A percentile compares a stretch with the other conserved stretches of the same genome.
These are phyloP conservation scores for Drosophila lini DNA, from an alignment of 1,140 invertebrate genomes.

Conservation along the genomic window DNA sequence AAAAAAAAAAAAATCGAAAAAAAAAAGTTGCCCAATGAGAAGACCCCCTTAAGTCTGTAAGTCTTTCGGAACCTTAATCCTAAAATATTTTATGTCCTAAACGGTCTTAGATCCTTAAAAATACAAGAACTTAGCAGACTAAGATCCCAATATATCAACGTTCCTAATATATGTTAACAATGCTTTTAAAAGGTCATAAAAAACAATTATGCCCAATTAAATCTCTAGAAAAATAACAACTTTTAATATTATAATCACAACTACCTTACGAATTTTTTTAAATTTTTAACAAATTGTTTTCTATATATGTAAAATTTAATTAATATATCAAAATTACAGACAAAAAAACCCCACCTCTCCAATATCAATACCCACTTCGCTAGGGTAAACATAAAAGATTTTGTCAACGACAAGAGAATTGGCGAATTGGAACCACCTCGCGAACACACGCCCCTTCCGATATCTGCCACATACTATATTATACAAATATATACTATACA, in stretches of 20 bases:
- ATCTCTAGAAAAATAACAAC: too few relatives aligned
- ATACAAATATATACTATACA: not conserved
- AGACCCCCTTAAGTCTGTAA: too few relatives aligned
- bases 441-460: slow-evolving; percentile 31
- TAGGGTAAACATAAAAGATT: slow-evolving; percentile 1
- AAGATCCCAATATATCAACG: too few relatives aligned
- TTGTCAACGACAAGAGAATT: slow-evolving; percentile 36
- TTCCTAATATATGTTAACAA: too few relatives aligned
- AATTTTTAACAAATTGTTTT: not conserved
- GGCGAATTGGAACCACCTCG: slow-evolving; percentile 32
- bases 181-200: not conserved
- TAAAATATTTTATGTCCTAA: not conserved
- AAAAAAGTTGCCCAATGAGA: too few relatives aligned
- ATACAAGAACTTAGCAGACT: not conserved
- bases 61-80: too few relatives aligned
- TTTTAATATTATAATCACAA: too few relatives aligned
- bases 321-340: too few relatives aligned
- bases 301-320: not conserved
- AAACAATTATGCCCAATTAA: too few relatives aligned
- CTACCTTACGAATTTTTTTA: too few relatives aligned
- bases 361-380: not conserved
- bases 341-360: too few relatives aligned
- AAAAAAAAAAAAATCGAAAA: too few relatives aligned
- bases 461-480: slow-evolving; percentile 15
- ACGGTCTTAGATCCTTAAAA: not conserved